phyloP scores from a whole-genome alignment of 2,113 vertebrate genomes.

The Corythoichthys haematopterus region DNA sequence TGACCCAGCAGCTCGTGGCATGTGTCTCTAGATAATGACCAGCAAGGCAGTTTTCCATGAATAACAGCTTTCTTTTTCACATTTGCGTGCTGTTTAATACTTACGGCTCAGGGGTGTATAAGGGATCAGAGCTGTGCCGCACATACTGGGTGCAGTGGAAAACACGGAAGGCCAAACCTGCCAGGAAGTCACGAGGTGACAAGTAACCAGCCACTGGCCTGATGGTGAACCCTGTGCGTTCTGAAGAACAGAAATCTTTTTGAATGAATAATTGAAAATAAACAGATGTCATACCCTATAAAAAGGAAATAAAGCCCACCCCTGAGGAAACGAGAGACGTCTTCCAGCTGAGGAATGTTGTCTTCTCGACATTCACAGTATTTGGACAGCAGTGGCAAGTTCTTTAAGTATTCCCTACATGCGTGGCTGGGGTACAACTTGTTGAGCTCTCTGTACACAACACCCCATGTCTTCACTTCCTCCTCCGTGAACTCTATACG shows the following conservation, averaged over 20 bases:
- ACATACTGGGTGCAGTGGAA: constrained; percentile 98
- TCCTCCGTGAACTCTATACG: constrained; percentile 91
- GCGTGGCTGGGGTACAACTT: constrained; percentile 92
- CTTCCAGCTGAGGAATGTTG: constrained; percentile 96
- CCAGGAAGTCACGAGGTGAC: constrained; percentile 93
- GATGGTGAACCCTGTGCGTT: constrained; percentile 90
- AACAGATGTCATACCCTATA: neutral
- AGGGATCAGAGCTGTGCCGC: constrained; percentile 91
- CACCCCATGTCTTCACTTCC: constrained; percentile 94
- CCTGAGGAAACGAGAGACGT: constrained; percentile 90
- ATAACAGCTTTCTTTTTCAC: neutral
- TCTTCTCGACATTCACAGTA: constrained; percentile 91
- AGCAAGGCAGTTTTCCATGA: neutral
- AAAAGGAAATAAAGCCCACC: constrained; percentile 61
- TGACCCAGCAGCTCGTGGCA: constrained; percentile 97
- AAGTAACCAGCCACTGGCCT: constrained; percentile 94
- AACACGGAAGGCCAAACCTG: constrained; percentile 94
- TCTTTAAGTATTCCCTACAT: constrained; percentile 93
- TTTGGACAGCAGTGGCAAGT: constrained; percentile 88
- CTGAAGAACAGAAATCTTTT: constrained; percentile 64
- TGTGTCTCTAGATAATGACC: constrained; percentile 78
- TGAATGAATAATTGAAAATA: neutral
- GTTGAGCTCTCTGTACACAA: constrained; percentile 90
- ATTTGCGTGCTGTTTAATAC: constrained; percentile 47
- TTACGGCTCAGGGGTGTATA: constrained; percentile 99